Conservation (phyloP, 2,797 vertebrate genomes). For the Pyrocephalus nanus region DNA sequence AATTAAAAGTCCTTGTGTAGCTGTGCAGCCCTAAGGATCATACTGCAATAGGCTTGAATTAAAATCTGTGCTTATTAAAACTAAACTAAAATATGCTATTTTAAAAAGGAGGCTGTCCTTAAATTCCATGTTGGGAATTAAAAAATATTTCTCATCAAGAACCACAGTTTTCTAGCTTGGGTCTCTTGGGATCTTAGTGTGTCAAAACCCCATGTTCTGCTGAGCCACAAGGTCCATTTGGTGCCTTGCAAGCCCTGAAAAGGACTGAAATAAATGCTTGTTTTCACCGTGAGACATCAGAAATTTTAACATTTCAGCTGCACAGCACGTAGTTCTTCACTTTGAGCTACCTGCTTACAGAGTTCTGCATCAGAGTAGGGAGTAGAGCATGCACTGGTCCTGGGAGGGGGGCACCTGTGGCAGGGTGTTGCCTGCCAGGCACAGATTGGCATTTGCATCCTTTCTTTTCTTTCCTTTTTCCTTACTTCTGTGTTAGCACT, state of each 20-base stretch:
- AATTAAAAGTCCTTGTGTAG: neutral
- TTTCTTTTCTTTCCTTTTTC: neutral
- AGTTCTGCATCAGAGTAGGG: neutral
- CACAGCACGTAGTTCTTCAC: neutral
- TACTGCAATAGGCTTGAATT: neutral
- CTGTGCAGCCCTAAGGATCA: neutral
- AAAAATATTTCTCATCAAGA: neutral
- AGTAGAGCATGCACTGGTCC: neutral
- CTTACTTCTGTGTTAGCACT: neutral
- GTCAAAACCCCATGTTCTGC: neutral
- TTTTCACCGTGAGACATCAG: neutral
- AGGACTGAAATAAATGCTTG: neutral
- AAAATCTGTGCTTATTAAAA: neutral
- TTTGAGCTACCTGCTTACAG: neutral
- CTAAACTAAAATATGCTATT: neutral
- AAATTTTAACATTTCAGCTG: neutral
- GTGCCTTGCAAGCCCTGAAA: neutral
- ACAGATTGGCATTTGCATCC: neutral
- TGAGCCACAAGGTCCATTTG: rapidly evolving
- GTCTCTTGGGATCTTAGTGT: neutral
- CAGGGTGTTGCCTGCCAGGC: neutral
- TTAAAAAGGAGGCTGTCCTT: neutral
- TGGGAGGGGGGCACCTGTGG: neutral
- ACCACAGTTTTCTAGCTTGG: neutral
- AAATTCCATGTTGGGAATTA: neutral